Evolutionary conservation across 2,888 invertebrate genomes (phyloP).

Genomic region (Nemoura dubitans): DNA sequence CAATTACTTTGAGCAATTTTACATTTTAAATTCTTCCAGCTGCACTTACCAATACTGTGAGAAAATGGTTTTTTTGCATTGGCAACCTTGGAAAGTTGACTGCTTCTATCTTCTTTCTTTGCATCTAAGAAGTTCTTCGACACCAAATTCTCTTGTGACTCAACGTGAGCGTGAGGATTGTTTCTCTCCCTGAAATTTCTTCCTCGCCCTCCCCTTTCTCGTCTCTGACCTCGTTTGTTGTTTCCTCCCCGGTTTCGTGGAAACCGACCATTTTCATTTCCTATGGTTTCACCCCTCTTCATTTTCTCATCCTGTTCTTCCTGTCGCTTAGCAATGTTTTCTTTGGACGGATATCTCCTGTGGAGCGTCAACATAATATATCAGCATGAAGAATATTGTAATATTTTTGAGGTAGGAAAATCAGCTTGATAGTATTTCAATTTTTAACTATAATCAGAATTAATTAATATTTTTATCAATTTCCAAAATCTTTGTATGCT

Average conservation of each 20-base stretch:
- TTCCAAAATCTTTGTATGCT: too few species aligned
- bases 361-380: conserved; percentile 48
- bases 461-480: too few species aligned
- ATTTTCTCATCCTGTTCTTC: conserved; percentile 72
- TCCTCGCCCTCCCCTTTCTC: conserved; percentile 17
- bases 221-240: neutral
- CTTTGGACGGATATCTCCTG: conserved; percentile 77
- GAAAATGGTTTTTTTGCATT: neutral
- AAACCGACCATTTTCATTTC: conserved; percentile 61
- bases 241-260: neutral
- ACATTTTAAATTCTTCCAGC: too few species aligned
- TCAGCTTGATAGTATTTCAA: too few species aligned
- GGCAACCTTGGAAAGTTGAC: neutral
- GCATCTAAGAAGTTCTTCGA: too few species aligned
- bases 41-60: neutral
- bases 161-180: neutral
- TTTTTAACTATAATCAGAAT: too few species aligned
- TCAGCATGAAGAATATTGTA: neutral
- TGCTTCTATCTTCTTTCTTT: neutral
- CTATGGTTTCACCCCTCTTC: conserved; percentile 78
- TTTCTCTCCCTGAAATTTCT: neutral
- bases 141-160: neutral
- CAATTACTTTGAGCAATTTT: too few species aligned
- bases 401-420: too few species aligned
- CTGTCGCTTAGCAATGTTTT: conserved; percentile 72